Evolutionary conservation across 2,888 invertebrate genomes (phyloP).

Genomic region (Esperia sulphurella): DNA sequence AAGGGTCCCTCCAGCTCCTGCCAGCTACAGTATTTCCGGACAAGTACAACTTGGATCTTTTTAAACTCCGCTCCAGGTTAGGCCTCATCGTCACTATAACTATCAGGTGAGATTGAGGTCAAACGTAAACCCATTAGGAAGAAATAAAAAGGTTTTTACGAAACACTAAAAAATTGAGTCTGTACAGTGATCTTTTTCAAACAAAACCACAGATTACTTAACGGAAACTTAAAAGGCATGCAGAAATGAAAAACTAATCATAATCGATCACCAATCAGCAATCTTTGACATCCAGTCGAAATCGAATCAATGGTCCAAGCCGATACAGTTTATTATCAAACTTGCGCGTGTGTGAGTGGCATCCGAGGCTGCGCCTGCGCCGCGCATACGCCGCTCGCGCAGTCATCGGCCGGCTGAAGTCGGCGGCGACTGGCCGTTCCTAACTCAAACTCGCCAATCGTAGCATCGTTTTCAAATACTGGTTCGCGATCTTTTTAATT

Average conservation of each 20-base stretch:
- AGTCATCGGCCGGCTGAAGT: slow-evolving; percentile 60
- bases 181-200: neutral
- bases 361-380: slow-evolving; percentile 19
- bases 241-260: slow-evolving; percentile 14
- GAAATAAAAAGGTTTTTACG: too few relatives aligned
- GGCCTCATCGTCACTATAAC: too few relatives aligned
- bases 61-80: too few relatives aligned
- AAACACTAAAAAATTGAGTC: too few relatives aligned
- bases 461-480: neutral
- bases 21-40: too few relatives aligned
- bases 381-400: slow-evolving; percentile 40
- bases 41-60: too few relatives aligned
- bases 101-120: too few relatives aligned
- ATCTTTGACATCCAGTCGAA: slow-evolving; percentile 32
- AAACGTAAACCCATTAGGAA: too few relatives aligned
- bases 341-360: slow-evolving; percentile 31
- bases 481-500: neutral
- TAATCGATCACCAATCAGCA: slow-evolving; percentile 30
- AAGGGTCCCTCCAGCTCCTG: too few relatives aligned
- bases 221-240: slow-evolving; percentile 1
- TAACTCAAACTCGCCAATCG: slow-evolving; percentile 27
- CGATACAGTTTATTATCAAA: slow-evolving; percentile 34
- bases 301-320: slow-evolving; percentile 40
- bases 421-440: slow-evolving; percentile 46
- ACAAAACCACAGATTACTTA: neutral